Percentiles rank a stretch among this genome's conserved stretches.
Conservation (phyloP, 2,888 invertebrate genomes). For the Helleia helle region DNA sequence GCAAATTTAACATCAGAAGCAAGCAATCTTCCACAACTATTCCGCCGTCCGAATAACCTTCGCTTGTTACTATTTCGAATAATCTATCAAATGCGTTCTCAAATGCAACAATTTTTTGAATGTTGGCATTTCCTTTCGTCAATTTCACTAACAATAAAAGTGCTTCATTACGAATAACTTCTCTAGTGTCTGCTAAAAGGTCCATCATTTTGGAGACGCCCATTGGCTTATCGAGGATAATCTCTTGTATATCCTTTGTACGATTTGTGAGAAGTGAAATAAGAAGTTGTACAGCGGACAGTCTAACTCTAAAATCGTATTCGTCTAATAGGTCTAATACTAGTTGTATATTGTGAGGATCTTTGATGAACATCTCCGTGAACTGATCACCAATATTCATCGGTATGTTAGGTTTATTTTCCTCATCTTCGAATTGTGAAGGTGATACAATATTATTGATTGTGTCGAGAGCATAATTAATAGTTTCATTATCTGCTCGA, state of each 20-base stretch:
- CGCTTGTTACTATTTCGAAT: constrained; percentile 92
- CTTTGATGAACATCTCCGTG: constrained; percentile 97
- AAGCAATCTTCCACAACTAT: constrained; percentile 99
- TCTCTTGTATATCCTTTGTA: constrained; percentile 90
- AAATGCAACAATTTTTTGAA: constrained; percentile 99
- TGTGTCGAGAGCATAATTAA: constrained; percentile 93
- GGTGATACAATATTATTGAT: constrained; percentile 91
- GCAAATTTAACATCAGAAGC: constrained; percentile 90
- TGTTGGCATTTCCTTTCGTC: constrained; percentile 94
- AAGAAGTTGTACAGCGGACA: constrained; percentile 91
- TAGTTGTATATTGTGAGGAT: constrained; percentile 85
- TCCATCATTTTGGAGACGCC: constrained; percentile 99
- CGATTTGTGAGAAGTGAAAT: constrained; percentile 90
- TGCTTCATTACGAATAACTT: constrained; percentile 96
- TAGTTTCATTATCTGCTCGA: constrained; percentile 91
- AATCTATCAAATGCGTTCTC: constrained; percentile 98
- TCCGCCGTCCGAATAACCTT: constrained; percentile 95
- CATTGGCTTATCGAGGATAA: constrained; percentile 92
- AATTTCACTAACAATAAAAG: constrained; percentile 91
- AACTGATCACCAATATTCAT: constrained; percentile 92
- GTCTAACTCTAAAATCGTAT: constrained; percentile 94
- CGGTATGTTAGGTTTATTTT: constrained; percentile 76
- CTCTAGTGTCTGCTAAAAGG: constrained; percentile 91
- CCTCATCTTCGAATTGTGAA: constrained; percentile 87
- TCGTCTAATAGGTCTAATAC: constrained; percentile 92